Conservation (phyloP, 2,888 invertebrate species). For the Polia nebulosa region DNA sequence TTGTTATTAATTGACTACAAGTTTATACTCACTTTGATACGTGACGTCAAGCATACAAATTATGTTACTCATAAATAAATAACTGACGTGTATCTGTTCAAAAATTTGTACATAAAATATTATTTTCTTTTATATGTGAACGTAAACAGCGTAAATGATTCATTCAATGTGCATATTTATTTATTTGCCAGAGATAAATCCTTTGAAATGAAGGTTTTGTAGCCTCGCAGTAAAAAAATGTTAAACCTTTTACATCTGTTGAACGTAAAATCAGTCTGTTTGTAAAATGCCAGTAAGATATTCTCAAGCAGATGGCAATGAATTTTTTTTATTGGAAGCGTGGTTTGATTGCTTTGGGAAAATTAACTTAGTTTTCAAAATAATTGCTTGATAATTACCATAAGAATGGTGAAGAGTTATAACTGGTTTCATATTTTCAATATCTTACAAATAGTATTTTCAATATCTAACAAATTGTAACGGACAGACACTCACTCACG, state of each 20-base stretch:
- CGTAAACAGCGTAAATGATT: constrained; percentile 35
- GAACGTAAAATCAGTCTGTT: constrained; percentile 25
- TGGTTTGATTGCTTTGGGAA: background rate
- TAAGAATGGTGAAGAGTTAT: background rate
- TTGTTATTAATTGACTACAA: constrained; percentile 10
- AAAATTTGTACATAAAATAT: constrained; percentile 36
- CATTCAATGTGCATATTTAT: constrained; percentile 30
- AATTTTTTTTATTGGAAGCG: background rate
- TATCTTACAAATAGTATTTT: too few relatives aligned
- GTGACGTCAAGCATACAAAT: constrained; percentile 12
- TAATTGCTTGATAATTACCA: background rate
- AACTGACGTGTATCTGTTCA: constrained; percentile 12
- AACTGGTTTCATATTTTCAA: background rate
- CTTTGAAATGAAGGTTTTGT: constrained; percentile 19
- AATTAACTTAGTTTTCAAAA: too few relatives aligned
- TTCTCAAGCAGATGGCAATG: constrained; percentile 3
- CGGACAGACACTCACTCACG: too few relatives aligned
- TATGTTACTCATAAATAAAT: constrained; percentile 15
- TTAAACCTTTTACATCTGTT: constrained; percentile 39
- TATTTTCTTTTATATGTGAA: constrained; percentile 23
- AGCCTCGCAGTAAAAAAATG: constrained; percentile 39
- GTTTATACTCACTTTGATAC: constrained; percentile 19
- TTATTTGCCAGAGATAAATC: constrained; percentile 43
- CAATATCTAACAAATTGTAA: too few relatives aligned
- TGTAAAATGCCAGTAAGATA: constrained; percentile 11